Percentiles rank a stretch among this genome's conserved stretches.
These are phyloP conservation scores for Botia kubotai DNA, from an alignment of 2,797 vertebrate genomes.

Conservation along the genomic window DNA sequence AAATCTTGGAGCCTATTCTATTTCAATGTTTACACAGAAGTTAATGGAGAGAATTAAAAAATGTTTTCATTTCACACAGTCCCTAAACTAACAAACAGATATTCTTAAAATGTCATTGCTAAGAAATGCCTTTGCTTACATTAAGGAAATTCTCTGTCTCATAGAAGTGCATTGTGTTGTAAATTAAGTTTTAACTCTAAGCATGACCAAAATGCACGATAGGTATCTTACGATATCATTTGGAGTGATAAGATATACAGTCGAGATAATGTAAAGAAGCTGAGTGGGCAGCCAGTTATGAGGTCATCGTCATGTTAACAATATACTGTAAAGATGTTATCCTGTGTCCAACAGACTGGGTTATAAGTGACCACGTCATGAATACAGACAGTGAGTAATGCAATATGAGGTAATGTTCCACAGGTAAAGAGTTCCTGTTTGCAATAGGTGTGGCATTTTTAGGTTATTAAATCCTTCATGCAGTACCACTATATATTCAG, in stretches of 20 bases:
- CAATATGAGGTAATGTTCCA: constrained; percentile 4
- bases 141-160: background rate
- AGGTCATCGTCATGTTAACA: background rate
- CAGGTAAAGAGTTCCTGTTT: constrained; percentile 24
- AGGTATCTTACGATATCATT: constrained; percentile 34
- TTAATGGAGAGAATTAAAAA: background rate
- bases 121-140: background rate
- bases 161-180: constrained; percentile 10
- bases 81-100: background rate
- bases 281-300: background rate
- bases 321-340: background rate
- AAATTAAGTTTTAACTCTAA: constrained; percentile 21
- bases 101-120: background rate
- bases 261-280: constrained; percentile 19
- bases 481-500: background rate
- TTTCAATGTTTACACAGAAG: background rate
- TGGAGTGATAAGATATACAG: background rate
- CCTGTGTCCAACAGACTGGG: background rate
- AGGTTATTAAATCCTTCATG: background rate
- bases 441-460: background rate
- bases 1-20: background rate
- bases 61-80: constrained; percentile 9
- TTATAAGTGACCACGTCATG: constrained; percentile 12
- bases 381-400: constrained; percentile 16
- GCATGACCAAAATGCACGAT: constrained; percentile 9